Percentiles rank a stretch among this genome's conserved stretches.
Evolutionary conservation across 2,888 invertebrate genomes (phyloP).

Genomic region (Melanargia galathea): DNA sequence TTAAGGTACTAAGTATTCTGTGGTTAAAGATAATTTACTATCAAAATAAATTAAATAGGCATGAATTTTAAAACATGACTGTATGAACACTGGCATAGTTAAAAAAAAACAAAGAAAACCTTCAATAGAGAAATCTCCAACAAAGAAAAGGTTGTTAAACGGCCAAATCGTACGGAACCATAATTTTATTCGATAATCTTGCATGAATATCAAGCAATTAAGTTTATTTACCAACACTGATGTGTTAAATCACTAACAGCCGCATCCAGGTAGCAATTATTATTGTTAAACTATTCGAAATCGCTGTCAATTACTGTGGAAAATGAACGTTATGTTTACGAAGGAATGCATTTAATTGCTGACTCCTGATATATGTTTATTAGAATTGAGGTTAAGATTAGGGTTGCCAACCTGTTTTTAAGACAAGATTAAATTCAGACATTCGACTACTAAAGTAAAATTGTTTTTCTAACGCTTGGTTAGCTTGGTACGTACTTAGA

Average conservation of each 20-base stretch:
- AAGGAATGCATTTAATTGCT: slow-evolving; percentile 13
- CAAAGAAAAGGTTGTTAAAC: background rate
- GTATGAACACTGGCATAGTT: too few species aligned
- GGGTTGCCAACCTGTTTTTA: background rate
- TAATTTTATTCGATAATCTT: slow-evolving; percentile 17
- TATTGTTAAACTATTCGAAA: slow-evolving; percentile 13
- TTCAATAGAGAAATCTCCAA: too few species aligned
- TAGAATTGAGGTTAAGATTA: background rate
- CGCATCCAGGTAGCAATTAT: slow-evolving; percentile 17
- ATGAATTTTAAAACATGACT: too few species aligned
- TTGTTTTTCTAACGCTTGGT: too few species aligned
- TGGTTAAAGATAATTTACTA: too few species aligned
- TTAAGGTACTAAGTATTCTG: too few species aligned
- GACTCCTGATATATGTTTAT: background rate
- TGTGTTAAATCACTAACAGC: slow-evolving; percentile 7
- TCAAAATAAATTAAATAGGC: too few species aligned
- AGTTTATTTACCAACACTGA: slow-evolving; percentile 5
- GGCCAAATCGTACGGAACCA: background rate
- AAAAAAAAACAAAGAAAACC: too few species aligned
- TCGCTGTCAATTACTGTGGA: slow-evolving; percentile 14
- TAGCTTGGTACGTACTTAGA: too few species aligned
- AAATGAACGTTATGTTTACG: slow-evolving; percentile 7
- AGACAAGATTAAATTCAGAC: background rate
- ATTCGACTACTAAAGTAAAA: too few species aligned
- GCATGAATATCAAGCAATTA: slow-evolving; percentile 7